phyloP scores from a whole-genome alignment of 1,140 invertebrate genomes.

The Drosophila sturtevanti region DNA sequence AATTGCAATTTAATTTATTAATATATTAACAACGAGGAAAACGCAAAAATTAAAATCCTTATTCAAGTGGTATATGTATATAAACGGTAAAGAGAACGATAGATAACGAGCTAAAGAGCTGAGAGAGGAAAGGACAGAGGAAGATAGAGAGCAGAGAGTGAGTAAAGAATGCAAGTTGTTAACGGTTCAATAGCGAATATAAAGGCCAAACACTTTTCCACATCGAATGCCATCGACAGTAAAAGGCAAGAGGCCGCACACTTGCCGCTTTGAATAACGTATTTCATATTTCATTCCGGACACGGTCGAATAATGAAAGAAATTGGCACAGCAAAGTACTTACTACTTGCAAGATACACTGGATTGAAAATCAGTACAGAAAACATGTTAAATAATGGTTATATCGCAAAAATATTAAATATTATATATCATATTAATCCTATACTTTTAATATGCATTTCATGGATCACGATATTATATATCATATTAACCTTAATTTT shows the following conservation, averaged over 20 bases:
- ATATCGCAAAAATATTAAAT: too few species aligned
- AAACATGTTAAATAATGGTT: too few species aligned
- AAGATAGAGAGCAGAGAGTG: not conserved
- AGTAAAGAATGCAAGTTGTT: conserved; percentile 51
- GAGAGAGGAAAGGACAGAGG: not conserved
- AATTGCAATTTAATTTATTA: conserved; percentile 70
- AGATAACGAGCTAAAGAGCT: conserved; percentile 12
- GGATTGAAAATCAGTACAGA: not conserved
- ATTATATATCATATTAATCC: too few species aligned
- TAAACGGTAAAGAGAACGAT: too few species aligned
- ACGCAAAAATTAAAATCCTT: conserved; percentile 55
- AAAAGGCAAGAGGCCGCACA: not conserved
- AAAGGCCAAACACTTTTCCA: conserved; percentile 18
- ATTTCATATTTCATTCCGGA: conserved; percentile 62
- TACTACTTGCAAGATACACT: conserved; percentile 8
- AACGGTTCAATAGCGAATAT: conserved; percentile 58
- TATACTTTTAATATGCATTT: too few species aligned
- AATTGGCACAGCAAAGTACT: not conserved
- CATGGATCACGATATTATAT: too few species aligned
- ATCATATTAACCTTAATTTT: too few species aligned
- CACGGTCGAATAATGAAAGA: not conserved
- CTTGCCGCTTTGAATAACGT: conserved; percentile 27
- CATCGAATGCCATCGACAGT: conserved; percentile 30
- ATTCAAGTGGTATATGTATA: not conserved
- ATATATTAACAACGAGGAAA: conserved; percentile 59